Conservation (phyloP, 2,113 vertebrate species). For the Larimichthys polyactis region DNA sequence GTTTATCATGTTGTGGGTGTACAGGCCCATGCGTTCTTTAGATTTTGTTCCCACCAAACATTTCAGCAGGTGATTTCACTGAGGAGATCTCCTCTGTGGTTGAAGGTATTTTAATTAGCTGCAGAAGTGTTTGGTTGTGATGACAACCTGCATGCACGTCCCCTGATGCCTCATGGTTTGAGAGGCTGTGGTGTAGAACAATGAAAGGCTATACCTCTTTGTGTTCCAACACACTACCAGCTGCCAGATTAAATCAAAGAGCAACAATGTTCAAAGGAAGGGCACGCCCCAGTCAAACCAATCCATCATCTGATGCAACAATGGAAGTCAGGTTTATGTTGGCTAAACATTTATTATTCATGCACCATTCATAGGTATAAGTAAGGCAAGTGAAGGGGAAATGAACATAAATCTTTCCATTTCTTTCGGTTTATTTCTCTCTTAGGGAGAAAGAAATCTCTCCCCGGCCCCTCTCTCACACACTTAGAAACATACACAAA, state of each 20-base stretch:
- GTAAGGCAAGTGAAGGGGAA: conserved; percentile 41
- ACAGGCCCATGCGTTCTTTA: conserved; percentile 17
- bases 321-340: conserved; percentile 59
- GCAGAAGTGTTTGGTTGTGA: conserved; percentile 46
- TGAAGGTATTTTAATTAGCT: conserved; percentile 54
- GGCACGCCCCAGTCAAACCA: conserved; percentile 53
- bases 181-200: conserved; percentile 52
- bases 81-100: conserved; percentile 15
- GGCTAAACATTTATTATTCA: conserved; percentile 70
- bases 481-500: conserved; percentile 21
- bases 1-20: conserved; percentile 7
- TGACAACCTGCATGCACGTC: conserved; percentile 35
- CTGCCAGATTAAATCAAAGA: conserved; percentile 67
- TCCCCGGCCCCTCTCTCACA: not conserved
- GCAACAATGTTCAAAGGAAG: conserved; percentile 57
- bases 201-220: conserved; percentile 37
- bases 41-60: conserved; percentile 26
- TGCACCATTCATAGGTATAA: conserved; percentile 51
- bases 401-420: conserved; percentile 46
- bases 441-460: conserved; percentile 7
- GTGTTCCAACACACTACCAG: conserved; percentile 55
- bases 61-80: conserved; percentile 41
- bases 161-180: conserved; percentile 18
- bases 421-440: conserved; percentile 48
- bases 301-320: conserved; percentile 64